Conservation (phyloP, 2,797 vertebrate genomes). For the Myotis vivesi region DNA sequence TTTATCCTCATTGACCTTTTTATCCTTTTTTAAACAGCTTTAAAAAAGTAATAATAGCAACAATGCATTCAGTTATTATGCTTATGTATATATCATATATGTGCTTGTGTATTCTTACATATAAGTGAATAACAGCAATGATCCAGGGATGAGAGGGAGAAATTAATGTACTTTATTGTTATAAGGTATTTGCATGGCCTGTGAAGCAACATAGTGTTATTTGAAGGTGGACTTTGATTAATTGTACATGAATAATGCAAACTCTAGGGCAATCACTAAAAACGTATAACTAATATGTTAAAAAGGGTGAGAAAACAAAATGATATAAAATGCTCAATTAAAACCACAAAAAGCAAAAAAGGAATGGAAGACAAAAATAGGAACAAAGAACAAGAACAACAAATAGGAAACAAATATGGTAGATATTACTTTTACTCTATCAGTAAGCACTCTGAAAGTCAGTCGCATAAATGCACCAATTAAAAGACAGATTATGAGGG, state of each 20-base stretch:
- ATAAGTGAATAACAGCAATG: not conserved
- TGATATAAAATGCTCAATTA: not conserved
- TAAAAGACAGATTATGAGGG: not conserved
- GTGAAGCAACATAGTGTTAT: not conserved
- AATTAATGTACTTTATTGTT: not conserved
- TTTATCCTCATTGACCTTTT: not conserved
- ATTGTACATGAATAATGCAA: not conserved
- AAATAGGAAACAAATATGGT: not conserved
- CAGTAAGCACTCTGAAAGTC: not conserved
- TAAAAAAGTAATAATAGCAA: not conserved
- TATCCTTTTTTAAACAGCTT: not conserved
- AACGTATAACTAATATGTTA: not conserved
- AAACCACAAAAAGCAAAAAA: not conserved
- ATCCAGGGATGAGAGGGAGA: not conserved
- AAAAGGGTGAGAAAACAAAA: not conserved
- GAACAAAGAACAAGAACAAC: not conserved
- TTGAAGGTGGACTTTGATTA: not conserved
- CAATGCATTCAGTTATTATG: not conserved
- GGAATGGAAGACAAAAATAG: not conserved
- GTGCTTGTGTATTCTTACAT: not conserved
- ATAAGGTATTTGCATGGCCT: not conserved
- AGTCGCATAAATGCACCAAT: not conserved
- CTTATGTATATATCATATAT: not conserved
- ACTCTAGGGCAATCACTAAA: not conserved
- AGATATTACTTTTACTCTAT: not conserved